A percentile compares a stretch with the other conserved stretches of the same genome.
These are phyloP conservation scores for Ceratotherium simum DNA, from an alignment of 2,113 vertebrate species.

Conservation along the genomic window DNA sequence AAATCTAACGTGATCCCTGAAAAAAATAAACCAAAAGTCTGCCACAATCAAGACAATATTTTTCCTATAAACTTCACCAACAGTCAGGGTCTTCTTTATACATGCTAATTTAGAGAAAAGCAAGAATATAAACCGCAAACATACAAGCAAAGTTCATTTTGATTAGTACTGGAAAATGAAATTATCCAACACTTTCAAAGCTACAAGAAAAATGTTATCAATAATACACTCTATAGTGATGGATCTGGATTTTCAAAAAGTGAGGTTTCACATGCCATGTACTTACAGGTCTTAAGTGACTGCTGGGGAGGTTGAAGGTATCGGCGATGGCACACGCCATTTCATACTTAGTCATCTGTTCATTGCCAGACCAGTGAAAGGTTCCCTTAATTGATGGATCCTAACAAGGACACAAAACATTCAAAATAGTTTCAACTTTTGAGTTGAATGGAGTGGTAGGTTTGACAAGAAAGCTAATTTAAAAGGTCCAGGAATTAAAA, in stretches of 20 bases:
- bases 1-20: not conserved
- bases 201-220: not conserved
- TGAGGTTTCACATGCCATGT: not conserved
- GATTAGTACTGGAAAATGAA: not conserved
- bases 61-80: conserved; percentile 9
- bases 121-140: not conserved
- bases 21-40: not conserved
- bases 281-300: conserved; percentile 95
- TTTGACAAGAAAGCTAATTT: conserved; percentile 31
- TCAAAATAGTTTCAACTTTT: not conserved
- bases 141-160: not conserved
- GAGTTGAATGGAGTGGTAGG: not conserved
- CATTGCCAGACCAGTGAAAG: conserved; percentile 96
- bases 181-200: not conserved
- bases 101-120: not conserved
- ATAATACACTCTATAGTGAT: not conserved
- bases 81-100: not conserved
- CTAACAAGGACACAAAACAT: conserved; percentile 79
- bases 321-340: conserved; percentile 96
- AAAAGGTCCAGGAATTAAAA: conserved; percentile 4
- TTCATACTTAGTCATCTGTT: conserved; percentile 99
- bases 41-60: not conserved
- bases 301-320: conserved; percentile 95
- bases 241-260: not conserved
- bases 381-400: conserved; percentile 93